phyloP scores from a whole-genome alignment of 2,797 vertebrate genomes.

The Gila robusta region DNA sequence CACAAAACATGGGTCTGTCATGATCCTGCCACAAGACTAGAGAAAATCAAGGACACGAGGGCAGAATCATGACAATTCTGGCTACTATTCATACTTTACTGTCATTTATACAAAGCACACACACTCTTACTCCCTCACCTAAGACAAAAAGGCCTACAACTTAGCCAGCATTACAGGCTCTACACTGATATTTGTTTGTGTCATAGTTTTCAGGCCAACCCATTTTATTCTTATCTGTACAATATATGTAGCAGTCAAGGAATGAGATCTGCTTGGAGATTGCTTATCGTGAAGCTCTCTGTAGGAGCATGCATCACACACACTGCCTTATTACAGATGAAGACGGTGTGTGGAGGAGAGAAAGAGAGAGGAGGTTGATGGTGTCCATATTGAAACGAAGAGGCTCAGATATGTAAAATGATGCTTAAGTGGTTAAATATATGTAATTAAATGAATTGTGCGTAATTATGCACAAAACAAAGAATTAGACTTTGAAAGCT shows the following conservation, averaged over 20 bases:
- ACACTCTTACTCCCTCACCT: constrained; percentile 8
- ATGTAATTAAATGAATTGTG: neutral
- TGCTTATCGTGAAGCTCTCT: constrained; percentile 60
- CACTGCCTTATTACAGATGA: constrained; percentile 59
- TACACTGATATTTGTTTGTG: constrained; percentile 62
- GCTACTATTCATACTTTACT: neutral
- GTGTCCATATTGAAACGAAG: neutral
- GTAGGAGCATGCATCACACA: constrained; percentile 50
- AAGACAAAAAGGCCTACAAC: constrained; percentile 15
- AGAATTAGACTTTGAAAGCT: neutral
- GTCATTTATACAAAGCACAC: constrained; percentile 38
- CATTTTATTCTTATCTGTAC: constrained; percentile 65
- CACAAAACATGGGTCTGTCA: no score
- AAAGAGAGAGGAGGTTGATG: constrained; percentile 39
- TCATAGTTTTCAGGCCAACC: constrained; percentile 63
- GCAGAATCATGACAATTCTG: neutral
- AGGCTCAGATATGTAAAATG: neutral
- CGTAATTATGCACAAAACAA: neutral
- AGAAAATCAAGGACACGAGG: no score
- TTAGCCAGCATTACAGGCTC: constrained; percentile 1
- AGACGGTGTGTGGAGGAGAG: constrained; percentile 21
- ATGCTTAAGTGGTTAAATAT: neutral
- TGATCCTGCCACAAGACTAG: no score
- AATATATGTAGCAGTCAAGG: constrained; percentile 63
- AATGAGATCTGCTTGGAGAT: constrained; percentile 64